phyloP scores from a whole-genome alignment of 2,888 invertebrate genomes.

The Lucinisca nassula region DNA sequence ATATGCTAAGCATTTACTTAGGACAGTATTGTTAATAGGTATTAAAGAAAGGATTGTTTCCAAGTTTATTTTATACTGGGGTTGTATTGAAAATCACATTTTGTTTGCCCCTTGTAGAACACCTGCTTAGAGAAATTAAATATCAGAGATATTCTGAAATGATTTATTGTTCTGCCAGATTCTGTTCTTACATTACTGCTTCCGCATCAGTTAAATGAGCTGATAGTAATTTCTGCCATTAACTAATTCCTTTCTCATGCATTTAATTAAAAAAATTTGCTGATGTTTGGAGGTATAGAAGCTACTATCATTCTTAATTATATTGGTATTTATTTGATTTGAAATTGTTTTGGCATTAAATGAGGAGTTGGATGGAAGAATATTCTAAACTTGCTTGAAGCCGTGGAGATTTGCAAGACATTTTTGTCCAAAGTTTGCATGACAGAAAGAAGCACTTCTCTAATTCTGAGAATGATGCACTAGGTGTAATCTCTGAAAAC shows the following conservation, averaged over 20 bases:
- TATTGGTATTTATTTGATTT: neutral
- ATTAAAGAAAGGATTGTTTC: too few species aligned
- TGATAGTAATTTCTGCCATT: neutral
- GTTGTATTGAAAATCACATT: too few species aligned
- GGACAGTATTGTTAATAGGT: too few species aligned
- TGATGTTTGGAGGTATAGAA: neutral
- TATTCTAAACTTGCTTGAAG: too few species aligned
- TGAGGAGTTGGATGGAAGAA: too few species aligned
- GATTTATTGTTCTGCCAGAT: neutral
- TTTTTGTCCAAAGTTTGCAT: too few species aligned
- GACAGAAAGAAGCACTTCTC: too few species aligned
- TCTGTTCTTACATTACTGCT: neutral
- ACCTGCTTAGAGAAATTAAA: neutral
- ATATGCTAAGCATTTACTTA: too few species aligned
- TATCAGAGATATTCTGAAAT: neutral
- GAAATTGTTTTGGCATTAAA: neutral
- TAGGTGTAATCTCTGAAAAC: too few species aligned
- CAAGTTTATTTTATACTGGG: too few species aligned
- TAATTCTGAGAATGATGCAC: too few species aligned
- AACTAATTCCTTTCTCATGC: neutral
- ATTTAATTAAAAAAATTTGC: neutral
- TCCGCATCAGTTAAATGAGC: neutral
- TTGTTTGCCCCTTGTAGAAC: neutral
- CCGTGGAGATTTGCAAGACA: too few species aligned
- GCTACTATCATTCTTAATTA: neutral